phyloP scores from a whole-genome alignment of 64 coral and sea anemone genomes.

The Acropora tenuis region DNA sequence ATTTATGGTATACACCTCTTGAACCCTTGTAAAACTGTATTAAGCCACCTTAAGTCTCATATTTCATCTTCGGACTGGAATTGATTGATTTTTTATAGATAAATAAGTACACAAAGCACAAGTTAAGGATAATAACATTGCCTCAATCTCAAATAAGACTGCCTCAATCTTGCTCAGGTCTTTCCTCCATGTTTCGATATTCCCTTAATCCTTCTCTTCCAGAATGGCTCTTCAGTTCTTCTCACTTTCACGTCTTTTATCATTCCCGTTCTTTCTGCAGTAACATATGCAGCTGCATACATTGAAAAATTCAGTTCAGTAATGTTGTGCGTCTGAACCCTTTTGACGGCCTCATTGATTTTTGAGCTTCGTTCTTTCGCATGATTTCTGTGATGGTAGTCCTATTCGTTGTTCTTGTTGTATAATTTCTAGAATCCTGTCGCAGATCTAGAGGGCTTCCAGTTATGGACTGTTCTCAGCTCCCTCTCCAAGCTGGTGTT shows the following conservation, averaged over 20 bases:
- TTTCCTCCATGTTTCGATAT: neutral
- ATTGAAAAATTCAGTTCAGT: neutral
- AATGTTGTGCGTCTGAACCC: neutral
- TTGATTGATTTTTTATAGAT: too few relatives aligned
- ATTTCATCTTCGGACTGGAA: neutral
- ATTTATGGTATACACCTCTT: too few relatives aligned
- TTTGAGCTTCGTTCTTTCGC: neutral
- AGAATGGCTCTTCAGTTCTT: neutral
- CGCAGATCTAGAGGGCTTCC: neutral
- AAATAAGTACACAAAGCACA: too few relatives aligned
- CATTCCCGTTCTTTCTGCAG: neutral
- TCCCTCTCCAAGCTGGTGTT: conserved; percentile 5
- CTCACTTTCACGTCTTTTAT: neutral
- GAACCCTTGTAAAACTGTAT: too few relatives aligned
- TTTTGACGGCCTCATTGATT: neutral
- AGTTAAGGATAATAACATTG: too few relatives aligned
- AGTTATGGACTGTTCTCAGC: neutral
- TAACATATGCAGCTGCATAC: neutral
- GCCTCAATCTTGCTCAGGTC: neutral
- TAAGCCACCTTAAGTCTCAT: neutral
- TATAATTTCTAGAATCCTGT: conserved; percentile 2
- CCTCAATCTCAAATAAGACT: too few relatives aligned
- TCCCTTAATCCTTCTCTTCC: neutral
- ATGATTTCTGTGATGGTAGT: too few relatives aligned
- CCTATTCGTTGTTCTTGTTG: neutral